Conservation (phyloP, 2,888 invertebrate species). For the Aleiodes alternator region DNA sequence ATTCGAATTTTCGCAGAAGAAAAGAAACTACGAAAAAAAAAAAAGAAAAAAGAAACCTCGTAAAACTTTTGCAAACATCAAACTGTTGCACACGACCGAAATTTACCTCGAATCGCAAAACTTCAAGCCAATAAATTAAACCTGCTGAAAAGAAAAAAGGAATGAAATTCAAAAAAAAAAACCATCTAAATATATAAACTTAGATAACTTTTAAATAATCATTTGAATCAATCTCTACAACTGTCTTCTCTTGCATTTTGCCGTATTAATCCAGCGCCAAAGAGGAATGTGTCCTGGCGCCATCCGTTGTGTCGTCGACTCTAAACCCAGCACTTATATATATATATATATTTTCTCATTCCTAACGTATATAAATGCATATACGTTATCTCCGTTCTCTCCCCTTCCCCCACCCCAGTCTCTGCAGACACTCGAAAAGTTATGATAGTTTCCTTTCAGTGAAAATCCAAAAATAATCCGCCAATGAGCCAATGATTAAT, state of each 20-base stretch:
- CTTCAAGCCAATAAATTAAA: too few species aligned
- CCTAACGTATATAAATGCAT: constrained; percentile 26
- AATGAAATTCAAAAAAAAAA: too few species aligned
- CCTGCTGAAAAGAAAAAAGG: too few species aligned
- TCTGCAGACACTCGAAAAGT: constrained; percentile 43
- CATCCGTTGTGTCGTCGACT: constrained; percentile 47
- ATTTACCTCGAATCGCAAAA: too few species aligned
- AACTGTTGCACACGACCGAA: too few species aligned
- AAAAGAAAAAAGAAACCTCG: background rate
- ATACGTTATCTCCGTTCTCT: constrained; percentile 48
- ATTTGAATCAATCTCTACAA: background rate
- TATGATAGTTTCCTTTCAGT: constrained; percentile 42
- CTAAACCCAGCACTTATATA: constrained; percentile 11
- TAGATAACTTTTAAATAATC: too few species aligned
- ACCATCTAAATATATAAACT: too few species aligned
- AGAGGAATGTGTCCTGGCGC: constrained; percentile 52
- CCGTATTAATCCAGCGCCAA: constrained; percentile 49
- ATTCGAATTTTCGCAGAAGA: background rate
- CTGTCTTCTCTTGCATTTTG: constrained; percentile 6
- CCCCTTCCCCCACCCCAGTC: too few species aligned
- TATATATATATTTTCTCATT: too few species aligned
- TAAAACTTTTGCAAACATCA: too few species aligned
- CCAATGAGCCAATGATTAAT: constrained; percentile 19
- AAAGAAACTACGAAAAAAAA: background rate
- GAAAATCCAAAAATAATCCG: constrained; percentile 29